Conservation (phyloP, 1,140 invertebrate species). For the Cherax quadricarinatus region DNA sequence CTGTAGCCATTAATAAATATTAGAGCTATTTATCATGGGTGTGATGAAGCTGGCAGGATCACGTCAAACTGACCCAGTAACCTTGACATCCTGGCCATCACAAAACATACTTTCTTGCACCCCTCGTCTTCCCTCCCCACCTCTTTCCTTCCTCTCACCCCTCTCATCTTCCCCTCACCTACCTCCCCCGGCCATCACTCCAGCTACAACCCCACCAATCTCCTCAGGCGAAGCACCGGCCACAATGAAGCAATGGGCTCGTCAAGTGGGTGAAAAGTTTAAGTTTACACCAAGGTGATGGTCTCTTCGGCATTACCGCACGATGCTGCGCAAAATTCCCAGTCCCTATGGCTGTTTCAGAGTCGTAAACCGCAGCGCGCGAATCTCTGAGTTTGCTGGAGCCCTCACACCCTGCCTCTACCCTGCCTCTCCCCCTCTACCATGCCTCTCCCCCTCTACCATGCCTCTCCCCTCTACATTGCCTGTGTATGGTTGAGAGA, state of each 20-base stretch:
- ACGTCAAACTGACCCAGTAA: too few relatives aligned
- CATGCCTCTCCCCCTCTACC: neutral
- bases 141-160: neutral
- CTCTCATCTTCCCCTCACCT: neutral
- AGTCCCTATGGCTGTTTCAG: slow-evolving; percentile 46
- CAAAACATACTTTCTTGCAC: neutral
- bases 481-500: too few relatives aligned
- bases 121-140: neutral
- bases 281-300: slow-evolving; percentile 52
- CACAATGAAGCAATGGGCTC: slow-evolving; percentile 46
- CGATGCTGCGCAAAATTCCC: slow-evolving; percentile 47
- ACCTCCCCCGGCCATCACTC: neutral
- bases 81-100: too few relatives aligned
- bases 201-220: slow-evolving; percentile 24
- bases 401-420: neutral
- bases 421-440: neutral
- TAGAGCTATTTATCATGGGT: too few relatives aligned
- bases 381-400: slow-evolving; percentile 25
- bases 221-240: slow-evolving; percentile 31
- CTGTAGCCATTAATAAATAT: too few relatives aligned
- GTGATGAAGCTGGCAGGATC: too few relatives aligned
- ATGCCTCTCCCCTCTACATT: too few relatives aligned
- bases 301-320: slow-evolving; percentile 40
- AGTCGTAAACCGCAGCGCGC: slow-evolving; percentile 43
- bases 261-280: slow-evolving; percentile 45